Base-by-base conservation (phyloP, 2,113 vertebrate genomes). In the Petroica traversi region DNA sequence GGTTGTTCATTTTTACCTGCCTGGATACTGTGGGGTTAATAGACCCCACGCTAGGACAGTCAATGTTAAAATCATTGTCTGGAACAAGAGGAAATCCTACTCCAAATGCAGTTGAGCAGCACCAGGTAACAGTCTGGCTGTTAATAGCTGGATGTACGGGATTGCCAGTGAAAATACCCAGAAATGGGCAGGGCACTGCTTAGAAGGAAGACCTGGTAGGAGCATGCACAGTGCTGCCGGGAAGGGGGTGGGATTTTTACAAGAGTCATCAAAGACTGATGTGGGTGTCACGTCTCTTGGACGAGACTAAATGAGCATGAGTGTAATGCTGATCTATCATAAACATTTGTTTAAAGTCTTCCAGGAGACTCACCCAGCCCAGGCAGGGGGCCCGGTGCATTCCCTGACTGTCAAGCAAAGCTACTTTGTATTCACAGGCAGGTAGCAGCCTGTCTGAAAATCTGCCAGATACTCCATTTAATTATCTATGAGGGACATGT, bases 371-470 rank as follows among this genome's bases (percentile, higher is more conserved):
- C 74, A 74, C 79, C 72, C 66, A 71, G 74, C 31, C 43, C 88
- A 94, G 79, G 82, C 81, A 77, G 82, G 72, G 67, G 54, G 71
- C 72, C 71, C 1, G 1, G n/a, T 77, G 82, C 75, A 51, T 90
- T 74, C 77, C 40, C 72, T 43, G 75, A 33, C 71, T 86, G 67
- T 85, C 40, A 85, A 41, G 75, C 11, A 77, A 61, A 96, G 74
- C 28, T 74, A 40, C 89, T 94, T 96, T 80, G 76, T 92, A 83
- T 96, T 96, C 40, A 3, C 2, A 84, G 82, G 51, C 66, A 96
- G 93, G 92, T 93, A 92, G 85, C 46, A 92, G 63, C 3, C 1
- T 80, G 90, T 85, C 81, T 90, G 92, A 88, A 95, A 92, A 85
- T 55, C 90, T 92, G 90, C 82, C 83, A 91, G 76, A 36, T 81